Evolutionary conservation across 2,888 invertebrate species (phyloP).

Genomic region (Phragmatobia fuliginosa): DNA sequence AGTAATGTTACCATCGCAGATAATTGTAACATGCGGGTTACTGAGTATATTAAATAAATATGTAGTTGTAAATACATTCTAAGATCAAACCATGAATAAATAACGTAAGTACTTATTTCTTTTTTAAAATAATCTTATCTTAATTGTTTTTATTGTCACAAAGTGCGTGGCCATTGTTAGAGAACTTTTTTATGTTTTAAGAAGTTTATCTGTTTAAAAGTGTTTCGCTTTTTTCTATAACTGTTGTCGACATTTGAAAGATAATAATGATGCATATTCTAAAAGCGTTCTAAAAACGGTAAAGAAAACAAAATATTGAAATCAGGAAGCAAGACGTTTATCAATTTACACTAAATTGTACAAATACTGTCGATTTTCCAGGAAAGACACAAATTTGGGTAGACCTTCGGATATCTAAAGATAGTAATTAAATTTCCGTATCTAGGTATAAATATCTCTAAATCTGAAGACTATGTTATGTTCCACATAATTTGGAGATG

Average conservation of each 20-base stretch:
- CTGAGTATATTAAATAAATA: constrained; percentile 42
- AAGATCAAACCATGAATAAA: neutral
- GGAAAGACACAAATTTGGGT: constrained; percentile 55
- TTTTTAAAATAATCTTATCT: neutral
- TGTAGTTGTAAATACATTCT: constrained; percentile 23
- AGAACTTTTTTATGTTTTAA: neutral
- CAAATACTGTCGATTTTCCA: constrained; percentile 45
- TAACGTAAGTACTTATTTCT: neutral
- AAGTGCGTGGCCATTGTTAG: neutral
- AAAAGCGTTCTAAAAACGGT: neutral
- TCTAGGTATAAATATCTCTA: constrained; percentile 35
- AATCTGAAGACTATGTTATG: constrained; percentile 18
- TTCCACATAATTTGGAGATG: neutral
- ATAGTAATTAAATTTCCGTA: constrained; percentile 52
- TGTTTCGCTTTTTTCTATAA: neutral
- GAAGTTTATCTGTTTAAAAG: neutral
- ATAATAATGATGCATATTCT: neutral
- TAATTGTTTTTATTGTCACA: neutral
- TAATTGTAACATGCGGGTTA: constrained; percentile 61
- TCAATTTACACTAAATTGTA: constrained; percentile 14
- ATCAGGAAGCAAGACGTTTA: neutral
- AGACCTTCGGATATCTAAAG: constrained; percentile 59
- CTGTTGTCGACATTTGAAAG: neutral
- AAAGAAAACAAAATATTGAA: neutral
- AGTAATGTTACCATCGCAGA: constrained; percentile 51